Percentiles rank a stretch among this genome's conserved stretches.
phyloP scores from a whole-genome alignment of 1,140 invertebrate species.

The Aphis craccivora region DNA sequence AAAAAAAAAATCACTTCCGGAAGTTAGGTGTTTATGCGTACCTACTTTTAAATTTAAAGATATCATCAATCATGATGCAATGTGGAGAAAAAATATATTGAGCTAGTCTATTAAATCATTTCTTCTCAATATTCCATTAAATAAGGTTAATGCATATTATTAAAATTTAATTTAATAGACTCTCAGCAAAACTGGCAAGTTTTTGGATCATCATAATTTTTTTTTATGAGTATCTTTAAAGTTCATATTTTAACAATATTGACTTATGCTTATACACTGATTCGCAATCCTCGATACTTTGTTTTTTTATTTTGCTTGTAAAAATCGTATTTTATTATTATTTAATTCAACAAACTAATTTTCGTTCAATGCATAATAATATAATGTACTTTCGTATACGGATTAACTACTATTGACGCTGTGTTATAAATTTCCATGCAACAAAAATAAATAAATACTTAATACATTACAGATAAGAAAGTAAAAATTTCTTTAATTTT shows the following conservation, averaged over 20 bases:
- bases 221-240: too few relatives aligned
- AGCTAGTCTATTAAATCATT: background rate
- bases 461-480: too few relatives aligned
- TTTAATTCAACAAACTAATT: background rate
- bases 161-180: background rate
- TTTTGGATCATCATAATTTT: background rate
- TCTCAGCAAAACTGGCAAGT: background rate
- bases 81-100: background rate
- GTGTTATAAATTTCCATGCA: too few relatives aligned
- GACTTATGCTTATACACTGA: too few relatives aligned
- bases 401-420: too few relatives aligned
- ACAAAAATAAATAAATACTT: too few relatives aligned
- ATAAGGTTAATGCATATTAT: background rate
- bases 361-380: too few relatives aligned
- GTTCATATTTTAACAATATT: too few relatives aligned
- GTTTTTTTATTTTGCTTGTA: background rate
- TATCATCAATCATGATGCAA: background rate
- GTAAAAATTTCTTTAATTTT: too few relatives aligned
- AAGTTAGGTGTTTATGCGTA: background rate
- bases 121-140: background rate
- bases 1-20: background rate
- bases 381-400: too few relatives aligned
- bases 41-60: background rate
- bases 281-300: too few relatives aligned
- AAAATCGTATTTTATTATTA: background rate